phyloP scores from a whole-genome alignment of 1,140 invertebrate genomes.

The Dendroctonus valens region DNA sequence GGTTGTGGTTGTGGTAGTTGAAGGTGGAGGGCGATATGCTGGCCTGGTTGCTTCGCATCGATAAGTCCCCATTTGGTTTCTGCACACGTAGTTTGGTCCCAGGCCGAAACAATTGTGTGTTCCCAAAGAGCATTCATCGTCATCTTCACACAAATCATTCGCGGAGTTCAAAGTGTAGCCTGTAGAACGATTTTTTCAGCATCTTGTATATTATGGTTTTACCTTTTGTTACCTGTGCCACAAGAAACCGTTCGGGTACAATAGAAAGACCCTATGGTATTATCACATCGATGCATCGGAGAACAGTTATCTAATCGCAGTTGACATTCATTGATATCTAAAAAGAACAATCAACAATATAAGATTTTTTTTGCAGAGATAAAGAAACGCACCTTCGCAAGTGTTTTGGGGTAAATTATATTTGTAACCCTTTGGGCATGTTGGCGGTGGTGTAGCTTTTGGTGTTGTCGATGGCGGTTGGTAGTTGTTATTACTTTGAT shows the following conservation, averaged over 20 bases:
- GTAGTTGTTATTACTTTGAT: background rate
- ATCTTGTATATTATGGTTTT: too few species aligned
- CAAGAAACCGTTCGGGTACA: constrained; percentile 84
- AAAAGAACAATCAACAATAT: background rate
- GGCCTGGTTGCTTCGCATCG: constrained; percentile 61
- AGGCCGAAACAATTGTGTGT: constrained; percentile 73
- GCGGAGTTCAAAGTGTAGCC: constrained; percentile 89
- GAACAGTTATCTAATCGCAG: constrained; percentile 58
- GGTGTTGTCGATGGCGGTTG: constrained; percentile 1
- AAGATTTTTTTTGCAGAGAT: background rate
- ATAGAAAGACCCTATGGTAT: constrained; percentile 82
- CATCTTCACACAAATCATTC: constrained; percentile 86
- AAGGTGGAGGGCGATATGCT: constrained; percentile 33
- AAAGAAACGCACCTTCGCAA: constrained; percentile 43
- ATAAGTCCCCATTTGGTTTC: constrained; percentile 81
- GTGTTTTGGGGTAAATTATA: constrained; percentile 40
- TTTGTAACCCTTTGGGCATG: constrained; percentile 44
- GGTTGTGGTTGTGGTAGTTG: constrained; percentile 26
- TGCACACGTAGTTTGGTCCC: constrained; percentile 72
- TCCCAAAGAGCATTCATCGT: constrained; percentile 85
- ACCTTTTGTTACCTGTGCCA: constrained; percentile 67
- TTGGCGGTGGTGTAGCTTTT: constrained; percentile 12
- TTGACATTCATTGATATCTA: constrained; percentile 66
- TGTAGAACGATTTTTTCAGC: background rate
- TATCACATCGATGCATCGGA: constrained; percentile 80